Evolutionary conservation across 2,797 vertebrate genomes (phyloP).

Genomic region (Graptemys geographica): DNA sequence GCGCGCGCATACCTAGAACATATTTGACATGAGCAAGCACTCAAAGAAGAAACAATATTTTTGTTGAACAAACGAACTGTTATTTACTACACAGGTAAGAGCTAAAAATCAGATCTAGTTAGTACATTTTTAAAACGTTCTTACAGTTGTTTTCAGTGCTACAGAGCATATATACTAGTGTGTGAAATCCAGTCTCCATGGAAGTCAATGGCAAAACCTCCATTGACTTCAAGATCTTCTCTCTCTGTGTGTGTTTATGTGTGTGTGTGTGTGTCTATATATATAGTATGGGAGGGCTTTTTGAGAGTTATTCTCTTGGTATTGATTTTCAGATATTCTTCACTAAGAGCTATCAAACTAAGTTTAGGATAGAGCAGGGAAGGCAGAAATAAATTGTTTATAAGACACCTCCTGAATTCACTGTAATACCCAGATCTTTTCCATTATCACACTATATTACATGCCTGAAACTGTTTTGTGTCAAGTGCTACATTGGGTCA

Average conservation of each 20-base stretch:
- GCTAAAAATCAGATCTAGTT: neutral
- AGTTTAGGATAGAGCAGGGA: constrained; percentile 3
- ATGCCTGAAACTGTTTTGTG: neutral
- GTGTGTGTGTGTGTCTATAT: neutral
- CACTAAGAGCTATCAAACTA: constrained; percentile 37
- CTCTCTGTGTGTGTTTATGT: too few species aligned
- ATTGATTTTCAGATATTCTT: constrained; percentile 41
- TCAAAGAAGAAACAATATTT: too few species aligned
- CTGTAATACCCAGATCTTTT: neutral
- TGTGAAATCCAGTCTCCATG: neutral
- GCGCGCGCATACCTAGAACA: too few species aligned
- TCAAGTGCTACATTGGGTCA: neutral
- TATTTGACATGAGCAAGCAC: too few species aligned
- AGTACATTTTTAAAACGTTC: neutral
- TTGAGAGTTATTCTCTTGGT: constrained; percentile 30
- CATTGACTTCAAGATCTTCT: neutral
- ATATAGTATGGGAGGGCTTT: constrained; percentile 4
- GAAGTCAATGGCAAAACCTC: constrained; percentile 2
- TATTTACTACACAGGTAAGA: neutral
- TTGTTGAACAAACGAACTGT: neutral
- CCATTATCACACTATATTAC: neutral
- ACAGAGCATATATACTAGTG: neutral
- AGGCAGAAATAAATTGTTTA: constrained; percentile 13
- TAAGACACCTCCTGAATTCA: neutral
- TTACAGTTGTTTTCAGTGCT: neutral